Evolutionary conservation across 2,888 invertebrate genomes (phyloP).

Genomic region (Zelleria hepariella): DNA sequence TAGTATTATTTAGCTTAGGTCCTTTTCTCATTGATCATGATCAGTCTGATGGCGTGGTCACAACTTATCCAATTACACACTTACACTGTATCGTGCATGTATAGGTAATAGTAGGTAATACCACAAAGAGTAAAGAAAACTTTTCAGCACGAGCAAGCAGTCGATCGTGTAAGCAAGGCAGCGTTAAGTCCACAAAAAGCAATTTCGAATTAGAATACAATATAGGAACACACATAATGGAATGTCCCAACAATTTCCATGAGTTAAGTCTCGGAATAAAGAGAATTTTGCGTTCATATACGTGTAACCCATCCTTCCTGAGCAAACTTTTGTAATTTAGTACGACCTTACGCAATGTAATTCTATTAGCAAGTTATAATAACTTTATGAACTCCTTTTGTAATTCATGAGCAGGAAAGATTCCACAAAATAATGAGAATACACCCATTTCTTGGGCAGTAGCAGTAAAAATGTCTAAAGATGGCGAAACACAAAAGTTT

Average conservation of each 20-base stretch:
- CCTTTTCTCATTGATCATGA: too few relatives aligned
- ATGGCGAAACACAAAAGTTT: not conserved
- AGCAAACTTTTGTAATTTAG: slow-evolving; percentile 1
- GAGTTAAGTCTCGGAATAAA: not conserved
- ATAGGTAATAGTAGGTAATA: too few relatives aligned
- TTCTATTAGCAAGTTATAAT: slow-evolving; percentile 4
- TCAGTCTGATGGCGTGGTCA: too few relatives aligned
- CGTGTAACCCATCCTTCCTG: slow-evolving; percentile 7
- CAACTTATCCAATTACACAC: too few relatives aligned
- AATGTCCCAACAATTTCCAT: not conserved
- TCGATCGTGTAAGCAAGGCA: not conserved
- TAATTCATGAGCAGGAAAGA: slow-evolving; percentile 1
- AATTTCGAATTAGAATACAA: not conserved
- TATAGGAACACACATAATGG: not conserved
- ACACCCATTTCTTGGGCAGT: not conserved
- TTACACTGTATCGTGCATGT: too few relatives aligned
- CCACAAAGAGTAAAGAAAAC: too few relatives aligned
- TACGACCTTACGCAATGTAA: slow-evolving; percentile 1
- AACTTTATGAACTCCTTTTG: slow-evolving; percentile 1
- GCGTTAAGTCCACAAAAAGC: not conserved
- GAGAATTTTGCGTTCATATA: not conserved
- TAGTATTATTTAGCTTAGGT: too few relatives aligned
- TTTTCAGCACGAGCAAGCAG: not conserved
- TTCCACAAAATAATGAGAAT: not conserved
- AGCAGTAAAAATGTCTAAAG: not conserved